These are phyloP conservation scores for Andrena fulva DNA, from an alignment of 2,888 invertebrate species.

Conservation along the genomic window DNA sequence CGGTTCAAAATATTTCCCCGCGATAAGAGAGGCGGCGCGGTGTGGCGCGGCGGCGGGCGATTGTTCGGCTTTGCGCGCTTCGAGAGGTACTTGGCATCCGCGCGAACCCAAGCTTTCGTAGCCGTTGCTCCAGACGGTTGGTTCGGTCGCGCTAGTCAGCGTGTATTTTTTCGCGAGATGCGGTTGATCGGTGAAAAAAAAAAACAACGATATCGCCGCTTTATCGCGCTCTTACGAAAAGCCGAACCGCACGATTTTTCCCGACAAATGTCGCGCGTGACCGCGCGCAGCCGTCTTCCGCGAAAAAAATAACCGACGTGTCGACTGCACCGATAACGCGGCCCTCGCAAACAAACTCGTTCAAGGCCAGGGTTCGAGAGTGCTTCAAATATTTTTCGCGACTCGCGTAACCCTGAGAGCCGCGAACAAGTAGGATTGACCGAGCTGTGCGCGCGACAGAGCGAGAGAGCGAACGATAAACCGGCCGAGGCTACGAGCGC, in stretches of 20 bases:
- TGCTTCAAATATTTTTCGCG: slow-evolving; percentile 71
- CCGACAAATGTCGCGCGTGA: slow-evolving; percentile 11
- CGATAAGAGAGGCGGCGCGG: slow-evolving; percentile 23
- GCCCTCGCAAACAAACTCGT: slow-evolving; percentile 73
- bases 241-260: slow-evolving; percentile 40
- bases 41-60: not conserved
- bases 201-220: slow-evolving; percentile 23
- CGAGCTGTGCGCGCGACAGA: slow-evolving; percentile 15
- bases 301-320: slow-evolving; percentile 61
- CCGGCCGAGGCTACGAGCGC: not conserved
- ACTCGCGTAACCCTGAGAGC: slow-evolving; percentile 62
- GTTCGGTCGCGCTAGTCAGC: not conserved
- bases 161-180: not conserved
- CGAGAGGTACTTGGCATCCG: too few relatives aligned
- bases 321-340: slow-evolving; percentile 68
- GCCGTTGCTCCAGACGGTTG: not conserved
- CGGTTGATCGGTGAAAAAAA: not conserved
- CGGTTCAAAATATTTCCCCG: slow-evolving; percentile 45
- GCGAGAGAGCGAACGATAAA: not conserved
- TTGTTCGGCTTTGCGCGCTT: too few relatives aligned
- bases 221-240: slow-evolving; percentile 55
- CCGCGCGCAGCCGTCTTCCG: slow-evolving; percentile 47
- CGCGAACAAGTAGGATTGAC: slow-evolving; percentile 32
- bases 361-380: slow-evolving; percentile 70
- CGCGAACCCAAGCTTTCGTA: not conserved